Conservation (phyloP, 2,113 vertebrate species). For the Sinocyclocheilus rhinocerous region DNA sequence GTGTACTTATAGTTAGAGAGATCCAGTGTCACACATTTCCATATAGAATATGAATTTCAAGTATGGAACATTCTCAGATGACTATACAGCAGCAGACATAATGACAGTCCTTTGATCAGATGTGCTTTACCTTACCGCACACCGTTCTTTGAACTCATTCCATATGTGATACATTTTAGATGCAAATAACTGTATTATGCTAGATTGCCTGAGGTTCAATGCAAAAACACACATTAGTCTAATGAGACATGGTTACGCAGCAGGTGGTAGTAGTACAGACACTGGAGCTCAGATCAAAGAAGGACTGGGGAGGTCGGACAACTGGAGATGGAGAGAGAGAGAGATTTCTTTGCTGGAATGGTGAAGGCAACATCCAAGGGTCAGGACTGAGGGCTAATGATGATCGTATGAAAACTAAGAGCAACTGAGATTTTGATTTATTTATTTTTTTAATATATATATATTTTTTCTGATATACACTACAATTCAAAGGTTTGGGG, state of each 20-base stretch:
- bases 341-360: conserved; percentile 20
- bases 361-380: conserved; percentile 16
- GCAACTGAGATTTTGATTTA: not conserved
- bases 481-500: not conserved
- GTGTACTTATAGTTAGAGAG: not conserved
- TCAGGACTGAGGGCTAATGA: conserved; percentile 19
- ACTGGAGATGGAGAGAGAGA: conserved; percentile 10
- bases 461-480: not conserved
- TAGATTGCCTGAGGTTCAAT: conserved; percentile 32
- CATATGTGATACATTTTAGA: conserved; percentile 10
- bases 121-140: not conserved
- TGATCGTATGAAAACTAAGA: conserved; percentile 20
- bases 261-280: conserved; percentile 5
- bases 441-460: no score
- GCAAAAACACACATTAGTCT: conserved; percentile 37
- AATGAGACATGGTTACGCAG: conserved; percentile 39
- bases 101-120: conserved; percentile 31
- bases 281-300: conserved; percentile 35
- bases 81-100: conserved; percentile 1
- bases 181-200: conserved; percentile 24
- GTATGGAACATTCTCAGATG: not conserved
- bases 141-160: conserved; percentile 9
- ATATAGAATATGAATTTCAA: not conserved
- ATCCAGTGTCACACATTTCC: conserved; percentile 4
- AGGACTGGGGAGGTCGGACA: not conserved